phyloP scores from a whole-genome alignment of 2,888 invertebrate species.

The Leucozona laternaria region DNA sequence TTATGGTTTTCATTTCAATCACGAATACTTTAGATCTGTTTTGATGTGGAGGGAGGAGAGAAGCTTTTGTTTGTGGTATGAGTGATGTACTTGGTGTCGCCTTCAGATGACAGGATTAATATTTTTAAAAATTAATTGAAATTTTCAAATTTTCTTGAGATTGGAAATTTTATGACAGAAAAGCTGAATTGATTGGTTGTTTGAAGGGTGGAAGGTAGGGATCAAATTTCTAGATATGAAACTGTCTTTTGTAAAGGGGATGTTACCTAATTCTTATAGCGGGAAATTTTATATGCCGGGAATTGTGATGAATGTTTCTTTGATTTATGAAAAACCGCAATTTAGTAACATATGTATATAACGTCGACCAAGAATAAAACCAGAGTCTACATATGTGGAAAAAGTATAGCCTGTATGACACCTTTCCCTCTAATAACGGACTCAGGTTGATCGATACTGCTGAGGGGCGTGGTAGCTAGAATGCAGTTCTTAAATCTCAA shows the following conservation, averaged over 20 bases:
- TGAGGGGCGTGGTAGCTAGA: too few species aligned
- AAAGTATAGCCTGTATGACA: too few species aligned
- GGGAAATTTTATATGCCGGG: neutral
- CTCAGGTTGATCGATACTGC: too few species aligned
- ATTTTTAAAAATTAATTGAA: slow-evolving; percentile 69
- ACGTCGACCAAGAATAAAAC: too few species aligned
- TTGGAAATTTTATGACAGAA: neutral
- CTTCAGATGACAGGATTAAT: slow-evolving; percentile 65
- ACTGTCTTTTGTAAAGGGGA: neutral
- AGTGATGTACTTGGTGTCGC: slow-evolving; percentile 56
- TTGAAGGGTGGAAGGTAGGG: neutral
- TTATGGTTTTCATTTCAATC: slow-evolving; percentile 67
- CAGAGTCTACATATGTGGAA: too few species aligned
- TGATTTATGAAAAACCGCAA: too few species aligned
- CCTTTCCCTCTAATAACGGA: too few species aligned
- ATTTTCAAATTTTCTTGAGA: slow-evolving; percentile 40
- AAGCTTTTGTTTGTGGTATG: slow-evolving; percentile 18
- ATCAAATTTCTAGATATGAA: neutral
- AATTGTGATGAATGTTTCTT: too few species aligned
- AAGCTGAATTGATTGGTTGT: slow-evolving; percentile 31
- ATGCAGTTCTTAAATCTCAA: too few species aligned
- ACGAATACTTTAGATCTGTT: slow-evolving; percentile 49
- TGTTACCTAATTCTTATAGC: too few species aligned
- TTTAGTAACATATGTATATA: too few species aligned
- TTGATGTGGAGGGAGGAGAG: neutral